Evolutionary conservation across 2,797 vertebrate genomes (phyloP).

Genomic region (Streptopelia turtur): DNA sequence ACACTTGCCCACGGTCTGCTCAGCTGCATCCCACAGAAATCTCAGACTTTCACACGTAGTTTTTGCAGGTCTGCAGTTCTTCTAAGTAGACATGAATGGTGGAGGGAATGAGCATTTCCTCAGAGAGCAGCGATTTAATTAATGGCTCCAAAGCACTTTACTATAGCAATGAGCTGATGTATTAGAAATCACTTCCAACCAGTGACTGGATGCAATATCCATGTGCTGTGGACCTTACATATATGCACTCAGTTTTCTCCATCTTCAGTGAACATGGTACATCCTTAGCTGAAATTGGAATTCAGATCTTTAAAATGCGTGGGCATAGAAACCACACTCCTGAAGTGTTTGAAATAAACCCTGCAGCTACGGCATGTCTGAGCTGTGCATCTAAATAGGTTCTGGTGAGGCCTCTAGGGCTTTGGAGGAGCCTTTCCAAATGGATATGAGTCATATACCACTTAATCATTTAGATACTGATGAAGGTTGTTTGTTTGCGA

Average conservation of each 20-base stretch:
- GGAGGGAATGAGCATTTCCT: not conserved
- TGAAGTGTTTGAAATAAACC: constrained; percentile 31
- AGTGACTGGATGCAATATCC: not conserved
- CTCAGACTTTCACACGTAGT: not conserved
- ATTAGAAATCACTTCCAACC: constrained; percentile 10
- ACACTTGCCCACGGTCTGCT: constrained; percentile 45
- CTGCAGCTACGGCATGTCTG: not conserved
- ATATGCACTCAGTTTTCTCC: not conserved
- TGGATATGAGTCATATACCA: not conserved
- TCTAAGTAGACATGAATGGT: not conserved
- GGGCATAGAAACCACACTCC: not conserved
- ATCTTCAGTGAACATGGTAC: not conserved
- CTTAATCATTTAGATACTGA: constrained; percentile 22
- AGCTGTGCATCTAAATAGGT: not conserved
- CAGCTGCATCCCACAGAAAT: not conserved
- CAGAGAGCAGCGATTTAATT: constrained; percentile 8
- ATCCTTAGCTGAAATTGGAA: not conserved
- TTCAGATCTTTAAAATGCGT: constrained; percentile 5
- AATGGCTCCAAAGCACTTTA: constrained; percentile 29
- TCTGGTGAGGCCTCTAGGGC: not conserved
- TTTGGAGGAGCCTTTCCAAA: constrained; percentile 37
- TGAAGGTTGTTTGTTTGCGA: not conserved
- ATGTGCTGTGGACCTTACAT: not conserved
- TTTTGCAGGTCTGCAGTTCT: not conserved
- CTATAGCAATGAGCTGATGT: not conserved